These are phyloP conservation scores for Phallusia fumigata DNA, from an alignment of 23 tunicate species.

Conservation along the genomic window DNA sequence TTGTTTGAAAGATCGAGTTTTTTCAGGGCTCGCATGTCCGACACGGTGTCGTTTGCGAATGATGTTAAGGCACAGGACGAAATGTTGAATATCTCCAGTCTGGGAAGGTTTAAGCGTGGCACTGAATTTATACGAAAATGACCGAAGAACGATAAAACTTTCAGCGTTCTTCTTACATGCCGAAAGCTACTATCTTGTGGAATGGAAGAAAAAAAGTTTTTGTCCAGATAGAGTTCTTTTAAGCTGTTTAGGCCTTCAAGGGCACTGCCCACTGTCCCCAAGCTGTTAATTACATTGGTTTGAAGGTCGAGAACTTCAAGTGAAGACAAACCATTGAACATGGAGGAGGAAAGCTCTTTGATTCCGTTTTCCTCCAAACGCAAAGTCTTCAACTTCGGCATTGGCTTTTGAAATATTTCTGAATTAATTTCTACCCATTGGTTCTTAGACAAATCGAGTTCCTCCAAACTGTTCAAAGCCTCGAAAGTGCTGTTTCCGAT, in stretches of 20 bases:
- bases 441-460: neutral
- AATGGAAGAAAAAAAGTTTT: neutral
- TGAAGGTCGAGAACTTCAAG: neutral
- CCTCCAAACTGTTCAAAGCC: neutral
- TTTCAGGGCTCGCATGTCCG: neutral
- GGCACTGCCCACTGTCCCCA: neutral
- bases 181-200: neutral
- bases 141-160: neutral
- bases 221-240: neutral
- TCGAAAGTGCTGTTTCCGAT: neutral
- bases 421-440: neutral
- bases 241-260: neutral
- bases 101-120: neutral
- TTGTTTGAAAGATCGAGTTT: neutral
- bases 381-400: neutral
- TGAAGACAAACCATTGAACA: neutral
- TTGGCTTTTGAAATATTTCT: neutral
- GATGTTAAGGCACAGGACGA: neutral
- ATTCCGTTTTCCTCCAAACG: neutral
- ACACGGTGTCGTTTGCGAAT: neutral
- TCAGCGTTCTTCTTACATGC: neutral
- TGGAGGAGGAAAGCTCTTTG: neutral
- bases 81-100: neutral
- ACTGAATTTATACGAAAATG: neutral
- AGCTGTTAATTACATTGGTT: neutral